Evolutionary conservation across 2,797 vertebrate species (phyloP).

Genomic region (Siniperca scherzeri): DNA sequence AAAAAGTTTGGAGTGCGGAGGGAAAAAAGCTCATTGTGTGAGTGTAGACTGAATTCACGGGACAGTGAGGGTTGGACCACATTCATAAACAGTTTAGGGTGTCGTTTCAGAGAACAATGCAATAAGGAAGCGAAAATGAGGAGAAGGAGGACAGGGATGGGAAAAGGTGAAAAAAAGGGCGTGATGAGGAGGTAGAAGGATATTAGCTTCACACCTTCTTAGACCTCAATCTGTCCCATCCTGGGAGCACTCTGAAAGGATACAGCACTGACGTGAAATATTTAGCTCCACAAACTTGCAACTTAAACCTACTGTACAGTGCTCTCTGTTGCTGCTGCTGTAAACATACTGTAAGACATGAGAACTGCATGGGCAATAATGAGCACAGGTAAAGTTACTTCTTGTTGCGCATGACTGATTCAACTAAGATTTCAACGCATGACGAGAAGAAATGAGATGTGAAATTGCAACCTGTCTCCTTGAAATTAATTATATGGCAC

Average conservation of each 20-base stretch:
- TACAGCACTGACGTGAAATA: constrained; percentile 39
- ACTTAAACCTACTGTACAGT: constrained; percentile 4
- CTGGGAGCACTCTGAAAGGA: constrained; percentile 26
- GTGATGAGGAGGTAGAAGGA: background rate
- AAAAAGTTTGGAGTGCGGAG: constrained; percentile 6
- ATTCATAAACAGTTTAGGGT: constrained; percentile 29
- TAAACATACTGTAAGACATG: constrained; percentile 6
- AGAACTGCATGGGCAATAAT: background rate
- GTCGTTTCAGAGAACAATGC: background rate
- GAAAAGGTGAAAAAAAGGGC: background rate
- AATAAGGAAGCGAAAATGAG: constrained; percentile 1
- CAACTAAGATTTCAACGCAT: constrained; percentile 11
- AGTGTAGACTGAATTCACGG: constrained; percentile 1
- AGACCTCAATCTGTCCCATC: constrained; percentile 36
- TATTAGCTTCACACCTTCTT: background rate
- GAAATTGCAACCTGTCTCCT: constrained; percentile 6
- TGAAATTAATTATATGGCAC: background rate
- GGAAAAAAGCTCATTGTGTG: constrained; percentile 20
- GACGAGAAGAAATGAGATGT: constrained; percentile 26
- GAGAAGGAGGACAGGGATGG: background rate
- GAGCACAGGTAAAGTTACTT: constrained; percentile 11
- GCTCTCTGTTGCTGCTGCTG: constrained; percentile 8
- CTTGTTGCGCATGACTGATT: background rate
- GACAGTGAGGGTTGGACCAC: constrained; percentile 8
- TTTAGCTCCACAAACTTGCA: constrained; percentile 30